A percentile compares a stretch with the other conserved stretches of the same genome.
Evolutionary conservation across 2,113 vertebrate species (phyloP).

Genomic region (Zosterops hypoxanthus): DNA sequence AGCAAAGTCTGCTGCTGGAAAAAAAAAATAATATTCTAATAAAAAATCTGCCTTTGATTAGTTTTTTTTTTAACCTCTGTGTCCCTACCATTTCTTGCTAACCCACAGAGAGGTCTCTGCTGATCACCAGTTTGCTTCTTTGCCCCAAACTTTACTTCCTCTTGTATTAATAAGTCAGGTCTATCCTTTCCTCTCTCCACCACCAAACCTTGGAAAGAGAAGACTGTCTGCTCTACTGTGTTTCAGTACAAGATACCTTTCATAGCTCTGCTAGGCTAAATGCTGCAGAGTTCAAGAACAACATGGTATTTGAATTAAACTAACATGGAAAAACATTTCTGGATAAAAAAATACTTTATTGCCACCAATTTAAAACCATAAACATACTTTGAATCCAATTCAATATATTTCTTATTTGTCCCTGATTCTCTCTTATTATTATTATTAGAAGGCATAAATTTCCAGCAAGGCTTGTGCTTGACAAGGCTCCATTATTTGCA

Average conservation of each 20-base stretch:
- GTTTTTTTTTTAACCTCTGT: background rate
- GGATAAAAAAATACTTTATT: slow-evolving; percentile 74
- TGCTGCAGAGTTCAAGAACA: slow-evolving; percentile 58
- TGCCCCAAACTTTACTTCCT: background rate
- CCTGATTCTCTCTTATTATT: slow-evolving; percentile 69
- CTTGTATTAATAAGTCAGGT: background rate
- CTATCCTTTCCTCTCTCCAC: background rate
- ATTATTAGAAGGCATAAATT: slow-evolving; percentile 84
- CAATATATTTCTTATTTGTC: slow-evolving; percentile 81
- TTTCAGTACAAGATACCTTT: background rate
- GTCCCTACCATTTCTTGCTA: background rate
- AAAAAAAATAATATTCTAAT: background rate
- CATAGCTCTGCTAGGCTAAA: slow-evolving; percentile 57
- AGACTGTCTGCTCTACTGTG: background rate
- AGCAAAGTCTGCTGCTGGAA: background rate
- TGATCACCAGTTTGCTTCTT: background rate
- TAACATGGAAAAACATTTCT: slow-evolving; percentile 68
- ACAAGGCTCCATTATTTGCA: slow-evolving; percentile 83
- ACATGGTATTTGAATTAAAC: slow-evolving; percentile 66
- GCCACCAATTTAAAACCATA: slow-evolving; percentile 75
- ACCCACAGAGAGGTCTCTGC: background rate
- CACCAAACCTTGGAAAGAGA: background rate
- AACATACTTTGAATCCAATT: slow-evolving; percentile 76
- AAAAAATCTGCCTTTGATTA: background rate
- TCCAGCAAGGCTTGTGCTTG: slow-evolving; percentile 71